Evolutionary conservation across 1,140 invertebrate genomes (phyloP).

Genomic region (Popillia japonica): DNA sequence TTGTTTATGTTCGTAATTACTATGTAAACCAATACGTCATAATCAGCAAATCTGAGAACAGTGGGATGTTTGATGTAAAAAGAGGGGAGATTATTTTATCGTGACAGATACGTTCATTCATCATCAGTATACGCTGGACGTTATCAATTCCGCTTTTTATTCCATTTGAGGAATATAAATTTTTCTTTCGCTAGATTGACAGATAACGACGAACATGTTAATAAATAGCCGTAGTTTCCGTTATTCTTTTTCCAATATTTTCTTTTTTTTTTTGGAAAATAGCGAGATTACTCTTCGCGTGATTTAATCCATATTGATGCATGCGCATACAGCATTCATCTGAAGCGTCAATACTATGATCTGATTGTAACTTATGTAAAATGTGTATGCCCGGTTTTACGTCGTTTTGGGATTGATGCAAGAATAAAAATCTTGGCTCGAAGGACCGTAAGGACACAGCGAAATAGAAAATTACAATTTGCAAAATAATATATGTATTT

Average conservation of each 20-base stretch:
- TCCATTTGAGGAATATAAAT: constrained; percentile 28
- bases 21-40: neutral
- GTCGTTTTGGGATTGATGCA: too few species aligned
- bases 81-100: constrained; percentile 25
- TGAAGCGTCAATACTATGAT: too few species aligned
- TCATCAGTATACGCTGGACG: neutral
- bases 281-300: too few species aligned
- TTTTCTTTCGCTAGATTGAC: neutral
- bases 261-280: too few species aligned
- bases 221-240: neutral
- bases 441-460: too few species aligned
- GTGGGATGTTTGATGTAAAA: neutral
- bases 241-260: neutral
- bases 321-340: too few species aligned
- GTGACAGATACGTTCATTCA: constrained; percentile 10
- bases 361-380: too few species aligned
- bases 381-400: too few species aligned
- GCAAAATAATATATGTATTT: too few species aligned
- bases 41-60: constrained; percentile 11
- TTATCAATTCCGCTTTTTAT: constrained; percentile 19
- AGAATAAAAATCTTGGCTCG: too few species aligned
- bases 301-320: too few species aligned
- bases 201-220: neutral
- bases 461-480: too few species aligned
- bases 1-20: neutral